phyloP scores from a whole-genome alignment of 2,113 vertebrate genomes.

The Bombycilla garrulus region DNA sequence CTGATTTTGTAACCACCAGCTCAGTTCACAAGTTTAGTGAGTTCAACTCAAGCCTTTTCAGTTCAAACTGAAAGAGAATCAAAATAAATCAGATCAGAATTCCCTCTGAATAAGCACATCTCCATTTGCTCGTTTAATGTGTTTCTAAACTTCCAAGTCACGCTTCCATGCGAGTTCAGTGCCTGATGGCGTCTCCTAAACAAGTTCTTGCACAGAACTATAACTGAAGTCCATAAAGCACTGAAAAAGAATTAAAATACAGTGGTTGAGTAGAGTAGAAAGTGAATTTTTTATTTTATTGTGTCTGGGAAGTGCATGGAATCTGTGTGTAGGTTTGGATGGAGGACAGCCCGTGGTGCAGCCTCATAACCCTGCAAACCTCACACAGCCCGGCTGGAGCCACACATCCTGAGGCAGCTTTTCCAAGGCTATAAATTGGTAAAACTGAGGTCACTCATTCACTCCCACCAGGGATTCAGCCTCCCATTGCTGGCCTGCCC shows the following conservation, averaged over 20 bases:
- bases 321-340: neutral
- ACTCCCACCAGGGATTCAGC: neutral
- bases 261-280: neutral
- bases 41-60: neutral
- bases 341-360: neutral
- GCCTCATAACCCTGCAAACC: neutral
- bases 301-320: neutral
- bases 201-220: neutral
- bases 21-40: neutral
- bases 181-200: neutral
- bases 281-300: neutral
- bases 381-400: neutral
- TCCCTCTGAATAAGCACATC: neutral
- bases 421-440: neutral
- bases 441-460: neutral
- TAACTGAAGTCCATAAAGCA: neutral
- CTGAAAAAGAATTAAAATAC: neutral
- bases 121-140: neutral
- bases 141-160: neutral
- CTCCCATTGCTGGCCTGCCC: neutral
- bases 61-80: neutral
- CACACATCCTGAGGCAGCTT: neutral
- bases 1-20: neutral
- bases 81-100: neutral
- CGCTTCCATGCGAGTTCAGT: neutral